Evolutionary conservation across 2,797 vertebrate species (phyloP), one percentile per base, ranked within the genome.

Genomic region (Platalea minor): DNA sequence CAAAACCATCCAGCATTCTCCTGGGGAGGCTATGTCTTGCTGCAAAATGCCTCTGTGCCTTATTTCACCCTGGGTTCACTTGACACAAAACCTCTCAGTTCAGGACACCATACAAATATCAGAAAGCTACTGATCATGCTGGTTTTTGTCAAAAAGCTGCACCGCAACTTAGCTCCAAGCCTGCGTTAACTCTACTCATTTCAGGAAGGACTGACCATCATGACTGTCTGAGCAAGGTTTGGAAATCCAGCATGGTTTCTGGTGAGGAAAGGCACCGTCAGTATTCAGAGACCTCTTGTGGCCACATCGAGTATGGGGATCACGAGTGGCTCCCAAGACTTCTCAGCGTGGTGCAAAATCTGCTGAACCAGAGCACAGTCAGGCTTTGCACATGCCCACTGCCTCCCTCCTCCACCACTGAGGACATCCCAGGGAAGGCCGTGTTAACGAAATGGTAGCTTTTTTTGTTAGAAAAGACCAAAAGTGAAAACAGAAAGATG

Each of bases 281-380:
- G 85, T 33, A 84, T 89, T 86, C 91, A 31, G 95, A 94, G 96
- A 93, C 94, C 96, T 96, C 96, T 96, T 83, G 93, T 93, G 94
- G 93, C 37, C 82, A 64, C 43, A 31, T 4, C 0, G 20, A 84
- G 76, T 41, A 89, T 3, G 18, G 35, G 37, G 53, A 63, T 65
- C 15, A 1, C 1, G 0, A 78, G 33, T 13, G 23, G 33, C 26
- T 89, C 59, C 23, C 0, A 0, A 64, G 37, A 24, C 26, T 74
- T n/a, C 35, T 28, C 10, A 2, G 4, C 2, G 3, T 10, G 17
- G 33, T 67, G 53, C 31, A 79, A 83, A 76, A n/a, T 24, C n/a
- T n/a, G 10, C 59, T 64, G 53, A 67, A 2, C 3, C 8, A 19
- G 48, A 67, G n/a, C 53, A 65, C n/a, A 50, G 20, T 2, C 2